Conservation (phyloP, 2,797 vertebrate species). For the Peromyscus melanophrys region DNA sequence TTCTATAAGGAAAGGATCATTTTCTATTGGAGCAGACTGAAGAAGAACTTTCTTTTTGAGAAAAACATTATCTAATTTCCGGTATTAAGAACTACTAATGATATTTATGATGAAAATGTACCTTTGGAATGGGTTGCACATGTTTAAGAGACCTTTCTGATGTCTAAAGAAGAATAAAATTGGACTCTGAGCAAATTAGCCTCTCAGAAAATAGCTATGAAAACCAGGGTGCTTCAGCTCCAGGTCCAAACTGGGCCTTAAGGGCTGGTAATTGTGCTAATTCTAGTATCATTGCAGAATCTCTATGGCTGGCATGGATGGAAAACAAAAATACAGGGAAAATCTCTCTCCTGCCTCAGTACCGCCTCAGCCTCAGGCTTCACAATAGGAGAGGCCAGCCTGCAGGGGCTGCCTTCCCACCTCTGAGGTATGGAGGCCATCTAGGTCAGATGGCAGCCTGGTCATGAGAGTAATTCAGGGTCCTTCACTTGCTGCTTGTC, state of each 20-base stretch:
- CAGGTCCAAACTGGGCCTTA: background rate
- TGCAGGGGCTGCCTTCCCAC: background rate
- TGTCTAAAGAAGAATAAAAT: background rate
- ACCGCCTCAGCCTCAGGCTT: slow-evolving; percentile 12
- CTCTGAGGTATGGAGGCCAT: no score
- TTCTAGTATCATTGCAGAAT: background rate
- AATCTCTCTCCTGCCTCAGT: background rate
- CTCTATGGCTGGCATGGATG: fast-evolving
- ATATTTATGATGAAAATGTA: background rate
- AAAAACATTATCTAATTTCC: background rate
- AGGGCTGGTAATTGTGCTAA: background rate
- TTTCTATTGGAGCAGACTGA: background rate
- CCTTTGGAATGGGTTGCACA: background rate
- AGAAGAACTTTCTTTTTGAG: background rate
- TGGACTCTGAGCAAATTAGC: background rate
- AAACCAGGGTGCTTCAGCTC: background rate
- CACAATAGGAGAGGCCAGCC: background rate
- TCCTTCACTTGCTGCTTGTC: background rate
- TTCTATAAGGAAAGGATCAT: background rate
- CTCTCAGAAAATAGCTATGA: background rate
- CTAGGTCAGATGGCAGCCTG: no score
- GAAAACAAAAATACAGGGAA: background rate
- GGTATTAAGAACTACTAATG: background rate
- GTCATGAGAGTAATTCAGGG: background rate
- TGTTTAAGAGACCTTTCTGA: background rate